Conservation (phyloP, 2,113 vertebrate genomes). For the Aix galericulata region DNA sequence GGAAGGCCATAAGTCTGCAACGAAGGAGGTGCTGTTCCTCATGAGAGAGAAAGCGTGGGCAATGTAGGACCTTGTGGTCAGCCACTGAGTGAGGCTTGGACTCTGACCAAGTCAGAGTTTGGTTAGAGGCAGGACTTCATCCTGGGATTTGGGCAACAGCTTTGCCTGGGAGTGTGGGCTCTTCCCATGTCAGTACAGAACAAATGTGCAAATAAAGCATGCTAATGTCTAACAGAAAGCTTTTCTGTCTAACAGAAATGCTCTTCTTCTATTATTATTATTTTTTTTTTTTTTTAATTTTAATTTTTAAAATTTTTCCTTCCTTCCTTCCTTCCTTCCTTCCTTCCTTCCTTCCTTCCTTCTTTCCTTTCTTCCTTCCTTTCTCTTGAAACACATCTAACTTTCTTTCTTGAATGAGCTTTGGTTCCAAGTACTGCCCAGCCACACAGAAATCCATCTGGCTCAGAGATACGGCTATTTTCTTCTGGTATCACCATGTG, state of each 20-base stretch:
- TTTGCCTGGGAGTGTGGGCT: not conserved
- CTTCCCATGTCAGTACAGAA: not conserved
- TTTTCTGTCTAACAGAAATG: not conserved
- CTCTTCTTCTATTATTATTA: not conserved
- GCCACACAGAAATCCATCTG: not conserved
- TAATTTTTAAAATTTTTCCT: too few relatives aligned
- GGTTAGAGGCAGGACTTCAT: not conserved
- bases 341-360: not conserved
- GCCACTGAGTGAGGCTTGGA: not conserved
- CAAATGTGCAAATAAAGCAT: not conserved
- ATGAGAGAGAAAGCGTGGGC: fast-evolving
- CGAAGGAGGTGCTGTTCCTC: not conserved
- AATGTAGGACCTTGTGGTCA: not conserved
- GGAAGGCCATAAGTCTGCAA: fast-evolving
- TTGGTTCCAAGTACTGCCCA: not conserved
- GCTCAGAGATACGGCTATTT: not conserved
- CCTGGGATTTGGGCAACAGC: not conserved
- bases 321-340: not conserved
- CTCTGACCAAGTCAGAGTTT: not conserved
- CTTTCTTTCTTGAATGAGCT: not conserved
- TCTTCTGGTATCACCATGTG: fast-evolving
- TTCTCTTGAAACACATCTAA: not conserved
- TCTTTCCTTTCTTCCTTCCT: not conserved
- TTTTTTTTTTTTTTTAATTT: not conserved
- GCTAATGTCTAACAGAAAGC: not conserved